Percentiles rank a stretch among this genome's conserved stretches.
Evolutionary conservation across 2,113 vertebrate species (phyloP).

Genomic region (Ceyx margarethae): DNA sequence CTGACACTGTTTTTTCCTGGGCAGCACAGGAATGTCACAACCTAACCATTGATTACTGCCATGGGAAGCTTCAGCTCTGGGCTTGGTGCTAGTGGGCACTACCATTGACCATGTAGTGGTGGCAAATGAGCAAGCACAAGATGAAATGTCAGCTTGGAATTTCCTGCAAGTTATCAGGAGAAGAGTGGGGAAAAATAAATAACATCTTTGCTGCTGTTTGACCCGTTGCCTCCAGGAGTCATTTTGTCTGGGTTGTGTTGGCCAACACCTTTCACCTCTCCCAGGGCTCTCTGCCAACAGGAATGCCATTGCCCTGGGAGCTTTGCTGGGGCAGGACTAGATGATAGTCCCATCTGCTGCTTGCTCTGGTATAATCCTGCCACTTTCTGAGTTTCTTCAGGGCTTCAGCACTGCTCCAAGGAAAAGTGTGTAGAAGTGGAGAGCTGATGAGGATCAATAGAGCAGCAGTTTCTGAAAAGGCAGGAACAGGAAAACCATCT

Average conservation of each 20-base stretch:
- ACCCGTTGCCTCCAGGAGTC: background rate
- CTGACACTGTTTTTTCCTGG: background rate
- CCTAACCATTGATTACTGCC: background rate
- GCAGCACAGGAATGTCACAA: background rate
- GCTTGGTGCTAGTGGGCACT: background rate
- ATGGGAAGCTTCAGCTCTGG: accelerated
- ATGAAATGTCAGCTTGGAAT: background rate
- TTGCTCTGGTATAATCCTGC: background rate
- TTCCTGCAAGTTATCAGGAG: background rate
- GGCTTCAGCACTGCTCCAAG: background rate
- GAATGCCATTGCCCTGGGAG: background rate
- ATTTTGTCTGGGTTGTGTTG: background rate
- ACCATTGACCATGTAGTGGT: background rate
- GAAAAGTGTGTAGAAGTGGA: background rate
- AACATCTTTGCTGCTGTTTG: background rate
- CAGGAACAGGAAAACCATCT: background rate
- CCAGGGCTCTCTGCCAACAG: background rate
- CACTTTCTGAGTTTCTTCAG: background rate
- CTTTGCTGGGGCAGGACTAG: background rate
- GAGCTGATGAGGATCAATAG: background rate
- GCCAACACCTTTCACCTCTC: background rate
- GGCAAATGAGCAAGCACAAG: background rate
- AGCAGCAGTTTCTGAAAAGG: background rate
- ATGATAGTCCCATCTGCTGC: background rate
- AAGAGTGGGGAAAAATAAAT: background rate